Conservation (phyloP, 2,113 vertebrate species). For the Daboia siamensis region DNA sequence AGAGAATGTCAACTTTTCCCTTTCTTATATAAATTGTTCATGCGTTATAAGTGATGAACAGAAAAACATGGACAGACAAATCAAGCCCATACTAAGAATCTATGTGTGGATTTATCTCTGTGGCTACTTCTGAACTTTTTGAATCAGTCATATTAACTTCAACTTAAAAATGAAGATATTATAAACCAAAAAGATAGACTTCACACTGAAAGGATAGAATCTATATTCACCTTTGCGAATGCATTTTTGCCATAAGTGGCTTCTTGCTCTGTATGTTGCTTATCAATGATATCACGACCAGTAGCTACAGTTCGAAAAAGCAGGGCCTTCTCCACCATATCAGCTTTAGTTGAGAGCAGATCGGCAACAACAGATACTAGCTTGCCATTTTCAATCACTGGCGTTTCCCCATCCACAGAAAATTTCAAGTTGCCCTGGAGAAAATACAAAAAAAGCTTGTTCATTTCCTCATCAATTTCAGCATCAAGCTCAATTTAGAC, state of each 20-base stretch:
- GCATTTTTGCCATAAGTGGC: conserved; percentile 92
- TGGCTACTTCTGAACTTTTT: background rate
- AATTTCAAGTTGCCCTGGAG: conserved; percentile 91
- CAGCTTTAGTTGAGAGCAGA: conserved; percentile 83
- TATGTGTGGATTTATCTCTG: background rate
- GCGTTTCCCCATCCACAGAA: conserved; percentile 83
- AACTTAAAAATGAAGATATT: background rate
- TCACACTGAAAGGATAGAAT: no score
- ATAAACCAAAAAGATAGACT: rapidly evolving
- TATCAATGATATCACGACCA: conserved; percentile 92
- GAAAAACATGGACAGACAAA: background rate
- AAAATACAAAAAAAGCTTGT: background rate
- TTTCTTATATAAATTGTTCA: background rate
- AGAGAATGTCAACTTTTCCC: background rate
- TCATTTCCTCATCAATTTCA: background rate
- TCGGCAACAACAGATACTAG: conserved; percentile 80
- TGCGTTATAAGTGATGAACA: background rate
- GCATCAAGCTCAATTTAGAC: background rate
- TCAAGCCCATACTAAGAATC: background rate
- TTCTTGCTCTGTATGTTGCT: conserved; percentile 91
- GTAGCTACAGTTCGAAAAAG: conserved; percentile 93
- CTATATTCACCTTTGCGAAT: conserved; percentile 84
- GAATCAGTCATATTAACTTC: background rate
- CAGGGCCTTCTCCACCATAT: conserved; percentile 89
- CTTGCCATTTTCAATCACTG: conserved; percentile 85